Evolutionary conservation across 2,888 invertebrate genomes (phyloP).

Genomic region (Seira musarum): DNA sequence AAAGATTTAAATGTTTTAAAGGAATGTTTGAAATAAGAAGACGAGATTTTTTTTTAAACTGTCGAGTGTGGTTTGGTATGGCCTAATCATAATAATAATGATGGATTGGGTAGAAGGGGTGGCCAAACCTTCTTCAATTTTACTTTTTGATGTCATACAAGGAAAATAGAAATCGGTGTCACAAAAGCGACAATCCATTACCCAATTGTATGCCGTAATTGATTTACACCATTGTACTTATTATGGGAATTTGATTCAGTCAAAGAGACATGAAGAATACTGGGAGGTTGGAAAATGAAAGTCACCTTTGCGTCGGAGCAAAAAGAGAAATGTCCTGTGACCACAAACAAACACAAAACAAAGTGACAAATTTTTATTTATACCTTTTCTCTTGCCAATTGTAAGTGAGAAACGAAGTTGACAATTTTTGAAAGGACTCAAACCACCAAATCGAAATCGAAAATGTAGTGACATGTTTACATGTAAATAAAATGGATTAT

Average conservation of each 20-base stretch:
- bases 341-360: no score
- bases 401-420: no score
- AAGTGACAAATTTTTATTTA: no score
- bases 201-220: constrained; percentile 54
- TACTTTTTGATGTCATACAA: constrained; percentile 47
- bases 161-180: constrained; percentile 59
- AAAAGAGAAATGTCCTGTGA: background rate
- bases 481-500: no score
- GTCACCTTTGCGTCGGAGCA: background rate
- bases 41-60: background rate
- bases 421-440: no score
- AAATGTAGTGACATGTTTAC: no score
- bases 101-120: constrained; percentile 22
- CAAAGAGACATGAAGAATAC: constrained; percentile 17
- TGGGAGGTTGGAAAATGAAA: constrained; percentile 14
- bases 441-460: no score
- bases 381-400: no score
- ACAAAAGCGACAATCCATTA: constrained; percentile 29
- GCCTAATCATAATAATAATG: background rate
- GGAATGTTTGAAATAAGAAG: constrained; percentile 20
- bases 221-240: constrained; percentile 53
- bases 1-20: no score
- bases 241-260: background rate
- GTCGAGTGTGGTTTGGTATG: background rate
- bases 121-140: background rate